Conservation (phyloP, 2,797 vertebrate genomes). For the Emys orbicularis region DNA sequence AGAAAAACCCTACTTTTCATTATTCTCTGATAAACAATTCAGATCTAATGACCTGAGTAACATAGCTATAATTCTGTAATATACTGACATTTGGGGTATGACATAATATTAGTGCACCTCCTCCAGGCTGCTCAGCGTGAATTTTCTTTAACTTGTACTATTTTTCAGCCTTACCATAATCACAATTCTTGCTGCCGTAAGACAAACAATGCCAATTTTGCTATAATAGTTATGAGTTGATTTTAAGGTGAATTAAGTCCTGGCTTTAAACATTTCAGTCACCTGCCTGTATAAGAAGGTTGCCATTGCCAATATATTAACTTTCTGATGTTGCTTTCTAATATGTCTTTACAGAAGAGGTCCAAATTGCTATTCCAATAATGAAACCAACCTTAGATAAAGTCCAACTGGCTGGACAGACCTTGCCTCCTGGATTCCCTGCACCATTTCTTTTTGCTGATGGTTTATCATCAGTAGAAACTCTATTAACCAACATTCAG, state of each 20-base stretch:
- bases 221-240: neutral
- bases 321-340: slow-evolving; percentile 63
- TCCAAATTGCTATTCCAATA: slow-evolving; percentile 87
- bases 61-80: slow-evolving; percentile 32
- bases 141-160: neutral
- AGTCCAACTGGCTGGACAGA: slow-evolving; percentile 86
- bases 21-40: slow-evolving; percentile 20
- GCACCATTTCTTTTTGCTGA: slow-evolving; percentile 93
- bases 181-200: neutral
- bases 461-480: slow-evolving; percentile 94
- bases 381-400: slow-evolving; percentile 89
- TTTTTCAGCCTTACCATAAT: slow-evolving; percentile 20
- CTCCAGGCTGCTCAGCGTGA: slow-evolving; percentile 7
- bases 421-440: slow-evolving; percentile 90
- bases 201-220: neutral
- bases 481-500: slow-evolving; percentile 95
- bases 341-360: slow-evolving; percentile 85
- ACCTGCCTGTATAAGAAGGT: fast-evolving
- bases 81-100: slow-evolving; percentile 18
- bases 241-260: slow-evolving; percentile 13
- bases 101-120: neutral
- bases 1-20: neutral
- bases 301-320: neutral
- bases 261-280: neutral
- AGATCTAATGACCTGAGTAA: slow-evolving; percentile 49